Base-by-base conservation (phyloP, 2,113 vertebrate species). In the Austrofundulus limnaeus region DNA sequence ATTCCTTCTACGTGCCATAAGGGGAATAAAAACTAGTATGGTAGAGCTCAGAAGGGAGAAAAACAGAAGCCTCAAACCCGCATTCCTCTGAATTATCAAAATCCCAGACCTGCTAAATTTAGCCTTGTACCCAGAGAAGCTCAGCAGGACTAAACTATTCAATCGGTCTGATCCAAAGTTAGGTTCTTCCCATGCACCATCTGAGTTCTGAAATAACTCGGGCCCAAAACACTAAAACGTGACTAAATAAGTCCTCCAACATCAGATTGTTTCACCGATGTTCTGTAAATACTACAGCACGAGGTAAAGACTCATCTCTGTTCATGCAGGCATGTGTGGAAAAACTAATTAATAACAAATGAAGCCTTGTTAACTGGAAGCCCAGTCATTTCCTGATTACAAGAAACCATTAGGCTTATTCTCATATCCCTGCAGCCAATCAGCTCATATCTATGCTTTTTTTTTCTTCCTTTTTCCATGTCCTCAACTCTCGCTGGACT, bases 101-200 rank as follows among this genome's bases (percentile, higher is more conserved):
- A 60, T 70, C 59, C 67, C 64, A 83, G 79, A 76, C 73, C 24
- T 67, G 75, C 86, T 88, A 87, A 83, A 88, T 83, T 75, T 87
- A 87, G 80, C 67, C 45, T 5, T 1, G 43, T 4, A 42, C 70
- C 72, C 80, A 67, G 66, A 84, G 78, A 86, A 72, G 75, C 76
- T 69, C 69, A 58, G 72, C 55, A 28, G 79, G 67, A 62, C 46
- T 66, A 72, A 82, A 81, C 64, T 13, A 41, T 65, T 56, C 28
- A 6, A 74, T 70, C 37, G 10, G 60, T 84, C 73, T 34, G 31
- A 72, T 77, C 72, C 78, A 84, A 71, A 61, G 60, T 63, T 77
- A 60, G 72, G 16, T 64, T 54, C 66, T 60, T 63, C 74, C 69
- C 66, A 66, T 67, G 51, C 20, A 10, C 28, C 17, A 43, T 25